Percentiles rank a stretch among this genome's conserved stretches.
Conservation (phyloP, 1,140 invertebrate species). For the Danaus melanippus region DNA sequence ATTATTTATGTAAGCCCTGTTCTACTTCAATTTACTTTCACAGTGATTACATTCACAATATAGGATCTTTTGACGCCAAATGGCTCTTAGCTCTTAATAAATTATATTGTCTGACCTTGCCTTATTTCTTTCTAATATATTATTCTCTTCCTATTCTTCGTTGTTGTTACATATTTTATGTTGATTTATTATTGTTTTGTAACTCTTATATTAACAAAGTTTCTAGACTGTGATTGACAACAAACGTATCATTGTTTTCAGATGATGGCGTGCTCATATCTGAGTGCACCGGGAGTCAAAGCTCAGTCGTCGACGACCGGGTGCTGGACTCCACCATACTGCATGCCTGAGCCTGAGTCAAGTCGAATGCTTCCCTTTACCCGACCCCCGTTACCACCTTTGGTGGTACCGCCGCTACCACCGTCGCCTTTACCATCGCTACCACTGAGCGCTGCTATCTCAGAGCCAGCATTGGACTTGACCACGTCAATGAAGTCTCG, state of each 20-base stretch:
- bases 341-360: slow-evolving; percentile 19
- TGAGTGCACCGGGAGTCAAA: slow-evolving; percentile 43
- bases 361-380: slow-evolving; percentile 16
- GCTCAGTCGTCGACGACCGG: slow-evolving; percentile 32
- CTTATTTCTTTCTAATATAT: slow-evolving; percentile 3
- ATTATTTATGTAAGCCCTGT: slow-evolving; percentile 69
- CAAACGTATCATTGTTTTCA: slow-evolving; percentile 35
- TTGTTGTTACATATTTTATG: too few relatives aligned
- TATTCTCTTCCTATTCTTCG: slow-evolving; percentile 1
- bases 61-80: slow-evolving; percentile 34
- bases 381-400: slow-evolving; percentile 8
- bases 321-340: slow-evolving; percentile 49
- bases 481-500: slow-evolving; percentile 38
- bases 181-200: background rate
- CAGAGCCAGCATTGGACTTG: slow-evolving; percentile 53
- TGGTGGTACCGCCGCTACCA: background rate
- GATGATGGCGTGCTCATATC: slow-evolving; percentile 67
- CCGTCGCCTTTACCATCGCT: background rate
- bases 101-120: background rate
- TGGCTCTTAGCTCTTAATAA: slow-evolving; percentile 19
- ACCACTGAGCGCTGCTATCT: slow-evolving; percentile 6
- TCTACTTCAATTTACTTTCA: slow-evolving; percentile 61
- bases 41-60: slow-evolving; percentile 51
- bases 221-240: too few relatives aligned
- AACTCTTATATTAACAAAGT: background rate